These are phyloP conservation scores for Brenthis daphne DNA, from an alignment of 2,888 invertebrate genomes.

Conservation along the genomic window DNA sequence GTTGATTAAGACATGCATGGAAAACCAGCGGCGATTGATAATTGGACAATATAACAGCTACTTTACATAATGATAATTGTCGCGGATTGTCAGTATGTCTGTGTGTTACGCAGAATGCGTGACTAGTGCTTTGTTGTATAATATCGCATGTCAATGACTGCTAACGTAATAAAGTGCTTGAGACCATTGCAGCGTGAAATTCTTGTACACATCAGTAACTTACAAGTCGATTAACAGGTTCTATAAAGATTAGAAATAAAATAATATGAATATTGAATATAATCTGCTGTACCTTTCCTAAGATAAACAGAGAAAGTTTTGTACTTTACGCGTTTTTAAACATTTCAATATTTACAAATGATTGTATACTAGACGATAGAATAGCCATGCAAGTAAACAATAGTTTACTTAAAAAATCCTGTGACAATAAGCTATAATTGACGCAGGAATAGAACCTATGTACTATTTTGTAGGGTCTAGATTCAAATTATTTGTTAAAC, in stretches of 20 bases:
- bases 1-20: no score
- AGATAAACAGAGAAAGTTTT: neutral
- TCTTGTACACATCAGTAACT: slow-evolving; percentile 11
- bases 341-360: no score
- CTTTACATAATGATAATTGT: slow-evolving; percentile 14
- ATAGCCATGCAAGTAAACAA: neutral
- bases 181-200: slow-evolving; percentile 7
- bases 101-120: slow-evolving; percentile 24
- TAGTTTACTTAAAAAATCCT: no score
- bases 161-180: slow-evolving; percentile 9
- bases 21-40: neutral
- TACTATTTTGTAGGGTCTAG: neutral
- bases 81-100: slow-evolving; percentile 17
- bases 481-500: neutral
- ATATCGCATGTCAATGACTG: slow-evolving; percentile 14
- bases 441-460: neutral
- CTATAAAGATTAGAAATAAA: neutral
- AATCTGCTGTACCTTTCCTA: neutral
- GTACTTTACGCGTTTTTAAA: no score
- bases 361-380: no score
- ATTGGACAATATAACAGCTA: slow-evolving; percentile 2
- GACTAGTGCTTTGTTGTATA: slow-evolving; percentile 21
- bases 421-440: neutral
- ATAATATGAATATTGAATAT: neutral
- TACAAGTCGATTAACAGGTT: neutral